Conservation (phyloP, 2,888 invertebrate genomes). For the Brachyptera putata region DNA sequence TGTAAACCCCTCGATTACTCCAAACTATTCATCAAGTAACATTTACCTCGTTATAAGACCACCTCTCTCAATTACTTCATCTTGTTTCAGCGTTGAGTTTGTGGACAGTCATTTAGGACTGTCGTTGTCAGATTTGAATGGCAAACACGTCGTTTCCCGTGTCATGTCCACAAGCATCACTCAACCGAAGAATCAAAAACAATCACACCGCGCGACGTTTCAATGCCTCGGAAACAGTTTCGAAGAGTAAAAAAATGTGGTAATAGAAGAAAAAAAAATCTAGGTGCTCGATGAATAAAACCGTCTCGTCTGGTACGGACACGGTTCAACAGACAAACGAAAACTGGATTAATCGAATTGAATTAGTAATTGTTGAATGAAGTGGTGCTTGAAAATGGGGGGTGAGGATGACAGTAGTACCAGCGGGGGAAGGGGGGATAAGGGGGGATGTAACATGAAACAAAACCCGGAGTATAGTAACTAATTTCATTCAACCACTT, state of each 20-base stretch:
- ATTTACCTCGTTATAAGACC: too few relatives aligned
- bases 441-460: conserved; percentile 3
- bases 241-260: conserved; percentile 1
- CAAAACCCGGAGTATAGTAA: not conserved
- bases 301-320: not conserved
- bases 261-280: conserved; percentile 7
- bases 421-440: too few relatives aligned
- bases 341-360: conserved; percentile 9
- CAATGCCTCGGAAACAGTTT: too few relatives aligned
- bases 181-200: not conserved
- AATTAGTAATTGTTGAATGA: conserved; percentile 14
- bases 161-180: not conserved
- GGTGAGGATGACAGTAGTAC: too few relatives aligned
- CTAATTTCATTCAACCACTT: not conserved
- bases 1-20: too few relatives aligned
- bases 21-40: too few relatives aligned
- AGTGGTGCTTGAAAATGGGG: not conserved
- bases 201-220: not conserved
- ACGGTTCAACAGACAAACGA: not conserved
- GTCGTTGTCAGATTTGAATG: not conserved
- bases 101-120: too few relatives aligned
- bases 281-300: not conserved
- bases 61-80: too few relatives aligned
- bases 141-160: not conserved
- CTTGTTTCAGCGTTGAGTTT: too few relatives aligned